Base-by-base conservation (phyloP, 2,888 invertebrate genomes). In the Fissipunctia ypsillon region DNA sequence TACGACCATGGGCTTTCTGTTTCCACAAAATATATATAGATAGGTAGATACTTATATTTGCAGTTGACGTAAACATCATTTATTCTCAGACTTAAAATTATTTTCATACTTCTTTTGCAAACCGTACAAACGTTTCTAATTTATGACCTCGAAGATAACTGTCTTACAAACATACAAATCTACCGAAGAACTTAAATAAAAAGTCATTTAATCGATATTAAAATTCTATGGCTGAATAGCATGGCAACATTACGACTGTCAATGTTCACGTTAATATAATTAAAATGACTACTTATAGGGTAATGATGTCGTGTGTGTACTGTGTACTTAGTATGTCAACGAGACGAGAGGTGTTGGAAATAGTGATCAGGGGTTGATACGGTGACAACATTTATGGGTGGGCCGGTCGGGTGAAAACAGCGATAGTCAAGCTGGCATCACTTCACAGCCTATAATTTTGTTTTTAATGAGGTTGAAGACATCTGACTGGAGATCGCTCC, bases 141-240 rank as follows among this genome's bases (percentile, higher is more conserved):
- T 56, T 61, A 56, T 54, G 28, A 28, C 25, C 28, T 28, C 14
- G 48, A 43, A 48, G 28, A 61, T 28, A 54, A 56, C 25, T 25
- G 45, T 16, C 48, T 16, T 60, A 19, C 61, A 14, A 67, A 54
- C 7, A 16, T 1, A 31, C 3, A 56, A 61, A 35, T 56, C 7
- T 45, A 77, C 35, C 28, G 1, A 56, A 61, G 2, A 69, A 61
- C 7, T 50, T 2, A 1, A 61, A 63, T 14, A 70, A 78, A 68
- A 69, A 61, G 16, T 25, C 45, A 45, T 25, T 16, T 50, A 45
- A 9, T 38, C 12, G 6, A n/a, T 43, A 45, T 64, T 64, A 38
- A 77, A 63, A 76, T 76, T 64, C 31, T 7, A 75, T 48, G 6
- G 12, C 38, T 38, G 16, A 25, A 52, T 68, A 5, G 35, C 75